Percentiles rank a stretch among this genome's conserved stretches.
Conservation (phyloP, 2,888 invertebrate genomes). For the Nephrotoma guestfalica region DNA sequence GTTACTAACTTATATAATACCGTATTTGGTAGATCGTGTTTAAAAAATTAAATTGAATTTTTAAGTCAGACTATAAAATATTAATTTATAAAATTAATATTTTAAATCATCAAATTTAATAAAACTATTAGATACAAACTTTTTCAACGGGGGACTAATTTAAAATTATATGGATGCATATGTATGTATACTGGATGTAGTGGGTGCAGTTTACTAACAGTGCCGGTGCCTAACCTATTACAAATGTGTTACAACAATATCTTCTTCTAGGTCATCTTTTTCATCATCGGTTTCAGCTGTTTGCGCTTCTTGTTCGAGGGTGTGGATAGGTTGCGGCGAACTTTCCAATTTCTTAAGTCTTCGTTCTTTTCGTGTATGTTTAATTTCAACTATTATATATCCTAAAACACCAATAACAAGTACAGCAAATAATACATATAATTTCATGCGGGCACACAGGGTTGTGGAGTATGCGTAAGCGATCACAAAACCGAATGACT, state of each 20-base stretch:
- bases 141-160: neutral
- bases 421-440: conserved; percentile 69
- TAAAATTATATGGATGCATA: neutral
- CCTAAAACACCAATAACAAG: conserved; percentile 58
- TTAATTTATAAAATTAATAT: neutral
- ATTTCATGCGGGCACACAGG: conserved; percentile 71
- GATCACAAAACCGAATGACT: conserved; percentile 77
- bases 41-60: neutral
- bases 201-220: neutral
- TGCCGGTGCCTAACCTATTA: conserved; percentile 26
- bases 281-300: conserved; percentile 74
- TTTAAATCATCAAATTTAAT: neutral
- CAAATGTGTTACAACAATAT: conserved; percentile 73
- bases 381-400: conserved; percentile 65
- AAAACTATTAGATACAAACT: neutral
- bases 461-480: conserved; percentile 82
- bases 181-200: neutral
- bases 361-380: conserved; percentile 64
- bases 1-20: neutral
- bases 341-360: conserved; percentile 60
- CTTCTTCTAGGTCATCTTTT: conserved; percentile 77
- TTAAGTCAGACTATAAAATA: neutral
- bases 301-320: conserved; percentile 20
- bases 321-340: conserved; percentile 32
- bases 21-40: neutral